These are phyloP conservation scores for Pseudococcus longispinus DNA, from an alignment of 2,888 invertebrate species.

Conservation along the genomic window DNA sequence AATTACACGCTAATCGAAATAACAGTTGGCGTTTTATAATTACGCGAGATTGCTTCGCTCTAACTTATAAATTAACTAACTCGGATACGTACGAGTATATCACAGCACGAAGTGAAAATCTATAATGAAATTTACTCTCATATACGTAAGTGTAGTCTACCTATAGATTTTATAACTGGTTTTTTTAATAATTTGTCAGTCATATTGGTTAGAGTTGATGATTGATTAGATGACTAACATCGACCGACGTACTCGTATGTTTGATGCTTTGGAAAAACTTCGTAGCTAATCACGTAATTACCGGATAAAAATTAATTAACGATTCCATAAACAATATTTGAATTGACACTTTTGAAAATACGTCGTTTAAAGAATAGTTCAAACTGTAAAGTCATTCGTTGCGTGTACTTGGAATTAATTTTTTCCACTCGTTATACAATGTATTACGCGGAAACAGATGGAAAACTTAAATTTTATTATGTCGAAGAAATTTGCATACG, in stretches of 20 bases:
- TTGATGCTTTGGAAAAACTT: neutral
- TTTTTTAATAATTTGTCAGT: slow-evolving; percentile 1
- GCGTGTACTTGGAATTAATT: neutral
- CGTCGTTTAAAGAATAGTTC: neutral
- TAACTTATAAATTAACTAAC: neutral
- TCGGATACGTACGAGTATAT: neutral
- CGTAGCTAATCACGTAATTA: neutral
- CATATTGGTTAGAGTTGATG: neutral
- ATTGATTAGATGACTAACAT: neutral
- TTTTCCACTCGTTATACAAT: neutral
- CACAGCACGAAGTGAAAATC: neutral
- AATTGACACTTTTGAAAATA: neutral
- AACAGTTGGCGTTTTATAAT: neutral
- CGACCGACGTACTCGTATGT: neutral
- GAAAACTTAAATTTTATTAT: neutral
- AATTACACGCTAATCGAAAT: neutral
- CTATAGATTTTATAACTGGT: neutral
- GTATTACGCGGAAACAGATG: neutral
- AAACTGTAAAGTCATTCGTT: neutral
- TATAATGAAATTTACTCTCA: neutral
- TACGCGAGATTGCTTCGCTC: neutral
- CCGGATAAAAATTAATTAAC: neutral
- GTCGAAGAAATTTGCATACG: neutral
- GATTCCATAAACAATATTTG: neutral
- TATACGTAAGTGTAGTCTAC: neutral